A percentile compares a stretch with the other conserved stretches of the same genome.
Evolutionary conservation across 2,888 invertebrate genomes (phyloP).

Genomic region (Latrodectus hesperus): DNA sequence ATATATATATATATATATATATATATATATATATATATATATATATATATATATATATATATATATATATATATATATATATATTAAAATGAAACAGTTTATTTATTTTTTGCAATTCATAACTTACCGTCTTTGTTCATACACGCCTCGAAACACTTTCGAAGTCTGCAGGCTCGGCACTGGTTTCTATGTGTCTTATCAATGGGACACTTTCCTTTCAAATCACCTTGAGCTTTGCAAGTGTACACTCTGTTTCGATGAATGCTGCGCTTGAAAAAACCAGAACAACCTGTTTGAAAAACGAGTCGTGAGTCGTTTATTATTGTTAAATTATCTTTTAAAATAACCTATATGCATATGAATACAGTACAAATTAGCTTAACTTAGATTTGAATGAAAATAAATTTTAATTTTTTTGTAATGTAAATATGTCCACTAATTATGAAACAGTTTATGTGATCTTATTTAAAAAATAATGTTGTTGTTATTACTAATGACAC

Average conservation of each 20-base stretch:
- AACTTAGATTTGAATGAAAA: no score
- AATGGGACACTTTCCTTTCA: constrained; percentile 92
- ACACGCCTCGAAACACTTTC: constrained; percentile 95
- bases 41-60: no score
- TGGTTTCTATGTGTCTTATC: constrained; percentile 98
- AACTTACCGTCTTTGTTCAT: constrained; percentile 98
- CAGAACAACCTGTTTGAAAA: constrained; percentile 85
- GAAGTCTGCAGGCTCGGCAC: constrained; percentile 94
- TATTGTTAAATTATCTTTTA: neutral
- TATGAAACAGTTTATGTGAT: no score
- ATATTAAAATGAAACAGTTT: neutral
- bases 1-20: no score
- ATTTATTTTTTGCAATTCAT: neutral
- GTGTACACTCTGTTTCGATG: constrained; percentile 96
- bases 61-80: no score
- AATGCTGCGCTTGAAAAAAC: constrained; percentile 96
- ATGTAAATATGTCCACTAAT: no score
- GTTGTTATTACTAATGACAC: no score
- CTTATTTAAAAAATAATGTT: no score
- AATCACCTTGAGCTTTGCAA: constrained; percentile 92
- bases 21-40: no score
- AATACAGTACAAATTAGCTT: no score
- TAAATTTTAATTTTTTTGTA: no score
- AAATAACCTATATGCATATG: no score
- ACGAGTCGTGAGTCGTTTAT: neutral